Conservation (phyloP, 1,140 invertebrate species). For the Carposina sasakii region DNA sequence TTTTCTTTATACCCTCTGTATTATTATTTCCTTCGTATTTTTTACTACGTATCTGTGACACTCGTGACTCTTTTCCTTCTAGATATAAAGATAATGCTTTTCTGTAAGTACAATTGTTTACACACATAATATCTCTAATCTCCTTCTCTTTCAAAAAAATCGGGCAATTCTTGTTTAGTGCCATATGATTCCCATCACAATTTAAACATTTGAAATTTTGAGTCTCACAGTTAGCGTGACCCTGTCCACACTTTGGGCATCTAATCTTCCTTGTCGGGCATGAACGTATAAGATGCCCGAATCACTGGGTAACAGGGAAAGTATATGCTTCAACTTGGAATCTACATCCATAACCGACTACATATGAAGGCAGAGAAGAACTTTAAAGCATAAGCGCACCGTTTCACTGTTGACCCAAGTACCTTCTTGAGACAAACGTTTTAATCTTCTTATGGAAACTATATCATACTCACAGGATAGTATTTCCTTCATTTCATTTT, state of each 20-base stretch:
- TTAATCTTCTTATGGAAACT: not conserved
- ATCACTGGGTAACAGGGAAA: constrained; percentile 10
- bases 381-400: constrained; percentile 1
- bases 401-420: constrained; percentile 7
- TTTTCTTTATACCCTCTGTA: no score
- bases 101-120: constrained; percentile 6
- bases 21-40: no score
- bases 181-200: constrained; percentile 11
- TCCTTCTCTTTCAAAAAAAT: constrained; percentile 4
- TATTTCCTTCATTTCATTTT: not conserved
- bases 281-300: constrained; percentile 1
- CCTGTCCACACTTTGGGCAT: constrained; percentile 9
- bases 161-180: constrained; percentile 5
- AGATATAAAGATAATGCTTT: not conserved
- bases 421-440: not conserved
- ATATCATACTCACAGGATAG: not conserved
- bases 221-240: constrained; percentile 5
- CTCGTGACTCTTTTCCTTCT: no score
- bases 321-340: constrained; percentile 6
- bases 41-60: no score
- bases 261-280: constrained; percentile 1
- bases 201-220: constrained; percentile 1
- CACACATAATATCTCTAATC: constrained; percentile 7
- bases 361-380: not conserved
- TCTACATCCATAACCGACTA: not conserved